Evolutionary conservation across 2,113 vertebrate genomes (phyloP).

Genomic region (Capreolus pygargus): DNA sequence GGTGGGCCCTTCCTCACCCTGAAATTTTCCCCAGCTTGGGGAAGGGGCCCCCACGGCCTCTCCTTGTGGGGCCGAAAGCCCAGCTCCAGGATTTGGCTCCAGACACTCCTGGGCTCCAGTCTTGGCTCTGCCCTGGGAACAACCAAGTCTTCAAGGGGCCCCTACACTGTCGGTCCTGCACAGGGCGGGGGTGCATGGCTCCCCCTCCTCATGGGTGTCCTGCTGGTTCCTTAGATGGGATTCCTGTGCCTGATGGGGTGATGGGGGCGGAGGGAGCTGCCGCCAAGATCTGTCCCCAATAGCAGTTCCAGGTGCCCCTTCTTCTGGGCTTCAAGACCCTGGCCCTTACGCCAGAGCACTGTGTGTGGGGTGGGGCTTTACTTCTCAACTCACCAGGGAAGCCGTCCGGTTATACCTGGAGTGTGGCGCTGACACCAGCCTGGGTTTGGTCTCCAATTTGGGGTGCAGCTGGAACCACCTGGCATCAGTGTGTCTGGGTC

Average conservation of each 20-base stretch:
- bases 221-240: background rate
- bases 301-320: background rate
- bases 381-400: background rate
- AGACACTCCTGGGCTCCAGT: too few relatives aligned
- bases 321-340: background rate
- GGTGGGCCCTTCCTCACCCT: background rate
- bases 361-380: background rate
- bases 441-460: background rate
- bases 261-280: too few relatives aligned
- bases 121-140: background rate
- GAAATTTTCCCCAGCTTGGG: background rate
- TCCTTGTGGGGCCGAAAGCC: background rate
- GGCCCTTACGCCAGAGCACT: background rate
- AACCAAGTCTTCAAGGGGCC: background rate
- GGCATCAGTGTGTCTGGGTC: background rate
- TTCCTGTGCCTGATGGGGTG: background rate
- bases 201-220: background rate
- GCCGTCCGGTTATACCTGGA: background rate
- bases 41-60: rapidly evolving
- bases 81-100: background rate
- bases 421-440: background rate
- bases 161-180: background rate
- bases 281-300: background rate
- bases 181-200: rapidly evolving
- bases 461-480: background rate